Evolutionary conservation across 2,113 vertebrate species (phyloP).

Genomic region (Telmatochromis bifrenatus): DNA sequence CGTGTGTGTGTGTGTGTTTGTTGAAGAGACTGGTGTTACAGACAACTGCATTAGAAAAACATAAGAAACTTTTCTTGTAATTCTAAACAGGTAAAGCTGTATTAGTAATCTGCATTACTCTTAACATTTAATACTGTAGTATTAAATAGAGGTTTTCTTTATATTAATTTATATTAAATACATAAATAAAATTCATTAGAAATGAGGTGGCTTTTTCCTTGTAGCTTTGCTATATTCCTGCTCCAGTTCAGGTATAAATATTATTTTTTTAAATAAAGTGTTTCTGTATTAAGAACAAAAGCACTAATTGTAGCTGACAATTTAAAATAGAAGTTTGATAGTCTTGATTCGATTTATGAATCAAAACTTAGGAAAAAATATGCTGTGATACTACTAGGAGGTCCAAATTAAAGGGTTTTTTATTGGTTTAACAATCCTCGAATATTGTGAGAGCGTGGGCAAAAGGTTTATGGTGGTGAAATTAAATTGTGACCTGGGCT

Average conservation of each 20-base stretch:
- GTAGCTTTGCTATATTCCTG: neutral
- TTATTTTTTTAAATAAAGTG: neutral
- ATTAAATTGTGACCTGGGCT: neutral
- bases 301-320: neutral
- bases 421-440: neutral
- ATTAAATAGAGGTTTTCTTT: neutral
- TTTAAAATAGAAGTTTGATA: neutral
- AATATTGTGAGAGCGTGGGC: neutral
- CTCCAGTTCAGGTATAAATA: neutral
- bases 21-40: neutral
- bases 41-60: neutral
- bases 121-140: neutral
- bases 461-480: neutral
- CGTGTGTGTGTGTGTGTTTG: neutral
- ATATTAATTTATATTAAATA: neutral
- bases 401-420: neutral
- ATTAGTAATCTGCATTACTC: neutral
- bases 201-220: neutral
- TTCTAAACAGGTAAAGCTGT: neutral
- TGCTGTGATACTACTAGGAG: neutral
- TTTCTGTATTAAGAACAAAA: neutral
- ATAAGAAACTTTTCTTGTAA: neutral
- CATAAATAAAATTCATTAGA: neutral
- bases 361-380: neutral
- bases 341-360: neutral